A percentile compares a stretch with the other conserved stretches of the same genome.
These are phyloP conservation scores for Gymnothorax reevesii DNA, from an alignment of 2,797 vertebrate species.

Conservation along the genomic window DNA sequence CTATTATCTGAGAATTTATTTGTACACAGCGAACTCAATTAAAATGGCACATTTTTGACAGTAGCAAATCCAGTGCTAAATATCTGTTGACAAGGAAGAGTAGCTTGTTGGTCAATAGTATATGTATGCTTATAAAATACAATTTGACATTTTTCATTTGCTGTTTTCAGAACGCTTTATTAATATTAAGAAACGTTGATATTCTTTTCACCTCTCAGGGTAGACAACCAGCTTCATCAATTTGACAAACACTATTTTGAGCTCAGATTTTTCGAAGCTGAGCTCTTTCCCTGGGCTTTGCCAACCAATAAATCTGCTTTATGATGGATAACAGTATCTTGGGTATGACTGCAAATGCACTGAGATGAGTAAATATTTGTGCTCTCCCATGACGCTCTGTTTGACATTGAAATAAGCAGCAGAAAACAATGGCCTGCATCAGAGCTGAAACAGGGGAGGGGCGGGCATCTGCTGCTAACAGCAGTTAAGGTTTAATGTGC, in stretches of 20 bases:
- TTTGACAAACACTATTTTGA: neutral
- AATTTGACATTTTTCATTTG: neutral
- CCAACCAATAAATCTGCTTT: neutral
- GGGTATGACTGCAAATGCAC: neutral
- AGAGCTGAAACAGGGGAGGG: neutral
- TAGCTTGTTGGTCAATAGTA: neutral
- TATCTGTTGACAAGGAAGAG: neutral
- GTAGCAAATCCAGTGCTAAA: neutral
- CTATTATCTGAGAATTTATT: too few species aligned
- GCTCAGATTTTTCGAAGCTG: neutral
- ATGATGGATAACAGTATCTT: neutral
- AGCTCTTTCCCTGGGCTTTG: neutral
- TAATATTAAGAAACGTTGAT: neutral
- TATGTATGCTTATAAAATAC: neutral
- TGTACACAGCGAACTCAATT: neutral
- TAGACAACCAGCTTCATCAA: neutral
- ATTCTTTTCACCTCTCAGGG: neutral
- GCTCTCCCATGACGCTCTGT: neutral
- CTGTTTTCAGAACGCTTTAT: neutral
- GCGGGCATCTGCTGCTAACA: neutral
- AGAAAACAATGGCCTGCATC: neutral
- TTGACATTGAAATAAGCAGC: constrained; percentile 22
- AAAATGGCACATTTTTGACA: neutral
- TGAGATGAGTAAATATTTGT: constrained; percentile 1
- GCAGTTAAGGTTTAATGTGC: constrained; percentile 12